Evolutionary conservation across 2,113 vertebrate species (phyloP).

Genomic region (Oncorhynchus mykiss): DNA sequence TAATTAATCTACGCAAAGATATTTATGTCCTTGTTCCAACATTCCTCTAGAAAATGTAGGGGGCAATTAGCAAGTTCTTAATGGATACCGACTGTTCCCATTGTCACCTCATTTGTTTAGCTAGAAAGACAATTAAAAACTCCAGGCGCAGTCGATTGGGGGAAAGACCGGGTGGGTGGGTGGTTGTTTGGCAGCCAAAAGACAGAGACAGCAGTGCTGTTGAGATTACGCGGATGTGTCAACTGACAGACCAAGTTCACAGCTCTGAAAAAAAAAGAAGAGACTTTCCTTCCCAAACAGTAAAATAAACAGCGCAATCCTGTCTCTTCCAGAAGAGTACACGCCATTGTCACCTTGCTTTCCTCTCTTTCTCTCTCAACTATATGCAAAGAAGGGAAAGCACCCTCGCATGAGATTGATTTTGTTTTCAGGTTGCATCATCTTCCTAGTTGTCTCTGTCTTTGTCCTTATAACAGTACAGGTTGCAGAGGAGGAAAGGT

Average conservation of each 20-base stretch:
- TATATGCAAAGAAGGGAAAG: no score
- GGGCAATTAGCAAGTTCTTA: not conserved
- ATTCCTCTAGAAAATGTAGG: not conserved
- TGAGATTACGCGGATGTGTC: not conserved
- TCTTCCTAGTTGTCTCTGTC: not conserved
- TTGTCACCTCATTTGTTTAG: conserved; percentile 13
- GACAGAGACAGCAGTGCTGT: not conserved
- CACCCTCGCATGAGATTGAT: not conserved
- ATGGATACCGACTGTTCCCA: not conserved
- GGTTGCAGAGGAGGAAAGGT: no score
- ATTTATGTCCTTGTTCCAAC: no score
- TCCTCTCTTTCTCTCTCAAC: not conserved
- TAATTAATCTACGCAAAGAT: conserved; percentile 5
- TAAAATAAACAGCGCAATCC: not conserved
- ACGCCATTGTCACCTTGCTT: not conserved
- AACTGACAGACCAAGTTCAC: not conserved
- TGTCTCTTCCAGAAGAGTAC: not conserved
- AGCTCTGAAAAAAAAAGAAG: not conserved
- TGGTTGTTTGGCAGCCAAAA: not conserved
- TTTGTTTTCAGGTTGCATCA: not conserved
- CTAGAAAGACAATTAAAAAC: conserved; percentile 32
- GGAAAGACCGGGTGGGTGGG: not conserved
- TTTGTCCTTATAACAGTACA: no score
- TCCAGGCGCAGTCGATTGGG: not conserved
- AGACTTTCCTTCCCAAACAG: not conserved